A percentile compares a stretch with the other conserved stretches of the same genome.
phyloP scores from a whole-genome alignment of 1,140 invertebrate genomes.

The Harpegnathos saltator region DNA sequence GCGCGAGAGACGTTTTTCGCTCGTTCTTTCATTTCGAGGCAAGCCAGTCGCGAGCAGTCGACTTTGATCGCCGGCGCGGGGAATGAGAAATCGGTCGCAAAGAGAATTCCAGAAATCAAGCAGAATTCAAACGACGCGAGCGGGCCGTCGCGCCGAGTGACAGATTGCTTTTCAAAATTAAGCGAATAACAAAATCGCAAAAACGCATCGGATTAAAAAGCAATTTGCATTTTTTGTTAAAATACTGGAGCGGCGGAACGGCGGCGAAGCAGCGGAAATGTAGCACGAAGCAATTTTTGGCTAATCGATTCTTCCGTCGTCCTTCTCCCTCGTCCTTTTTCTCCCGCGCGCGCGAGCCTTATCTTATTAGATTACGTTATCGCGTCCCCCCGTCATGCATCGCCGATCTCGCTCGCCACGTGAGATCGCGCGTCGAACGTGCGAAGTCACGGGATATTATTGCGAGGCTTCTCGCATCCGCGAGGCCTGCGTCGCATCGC shows the following conservation, averaged over 20 bases:
- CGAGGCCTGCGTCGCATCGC: not conserved
- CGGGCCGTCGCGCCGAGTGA: not conserved
- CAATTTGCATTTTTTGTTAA: no score
- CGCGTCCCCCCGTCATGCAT: not conserved
- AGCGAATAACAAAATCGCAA: not conserved
- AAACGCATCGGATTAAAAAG: not conserved
- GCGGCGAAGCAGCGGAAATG: no score
- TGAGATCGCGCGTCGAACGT: not conserved
- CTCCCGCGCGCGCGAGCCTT: no score
- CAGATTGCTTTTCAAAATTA: constrained; percentile 11
- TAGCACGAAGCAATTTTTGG: no score
- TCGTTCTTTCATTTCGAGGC: constrained; percentile 62
- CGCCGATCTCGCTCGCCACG: not conserved
- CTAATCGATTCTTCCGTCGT: not conserved
- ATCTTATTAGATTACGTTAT: not conserved
- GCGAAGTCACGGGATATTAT: not conserved
- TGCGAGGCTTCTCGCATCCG: not conserved
- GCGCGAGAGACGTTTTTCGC: constrained; percentile 27
- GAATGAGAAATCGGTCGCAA: constrained; percentile 67
- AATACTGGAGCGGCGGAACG: no score
- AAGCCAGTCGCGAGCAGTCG: constrained; percentile 26
- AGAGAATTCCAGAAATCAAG: constrained; percentile 41
- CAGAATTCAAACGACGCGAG: not conserved
- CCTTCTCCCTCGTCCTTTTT: no score
- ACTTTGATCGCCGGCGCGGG: constrained; percentile 46